Percentiles rank a stretch among this genome's conserved stretches.
phyloP scores from a whole-genome alignment of 2,113 vertebrate genomes.

The Eudorcas thomsonii region DNA sequence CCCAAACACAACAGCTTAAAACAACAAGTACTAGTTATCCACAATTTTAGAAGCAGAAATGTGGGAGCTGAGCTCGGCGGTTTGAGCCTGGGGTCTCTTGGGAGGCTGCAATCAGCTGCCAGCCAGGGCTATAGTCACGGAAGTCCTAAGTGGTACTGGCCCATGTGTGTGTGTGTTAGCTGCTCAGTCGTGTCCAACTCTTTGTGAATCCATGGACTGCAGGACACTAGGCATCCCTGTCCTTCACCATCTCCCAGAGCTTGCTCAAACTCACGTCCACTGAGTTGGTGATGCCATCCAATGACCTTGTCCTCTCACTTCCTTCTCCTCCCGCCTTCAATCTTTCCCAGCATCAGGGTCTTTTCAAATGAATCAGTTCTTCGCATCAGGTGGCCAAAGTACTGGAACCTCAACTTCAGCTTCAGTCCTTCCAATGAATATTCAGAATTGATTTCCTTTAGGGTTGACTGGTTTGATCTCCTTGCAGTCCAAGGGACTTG shows the following conservation, averaged over 20 bases:
- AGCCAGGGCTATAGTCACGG: not conserved
- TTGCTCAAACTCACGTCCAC: not conserved
- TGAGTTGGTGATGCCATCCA: not conserved
- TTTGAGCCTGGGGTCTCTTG: not conserved
- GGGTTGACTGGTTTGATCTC: not conserved
- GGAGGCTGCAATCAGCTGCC: not conserved
- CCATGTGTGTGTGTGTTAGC: not conserved
- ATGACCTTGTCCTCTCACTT: not conserved
- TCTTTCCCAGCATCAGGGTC: not conserved
- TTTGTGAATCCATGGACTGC: not conserved
- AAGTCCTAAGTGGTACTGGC: not conserved
- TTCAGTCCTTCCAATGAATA: not conserved
- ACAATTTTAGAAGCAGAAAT: not conserved
- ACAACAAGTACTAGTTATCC: not conserved
- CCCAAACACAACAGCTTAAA: not conserved
- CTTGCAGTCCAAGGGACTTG: not conserved
- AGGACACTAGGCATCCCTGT: not conserved
- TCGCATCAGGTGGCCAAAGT: fast-evolving
- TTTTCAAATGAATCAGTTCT: not conserved
- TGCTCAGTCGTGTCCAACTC: fast-evolving
- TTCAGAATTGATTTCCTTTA: not conserved
- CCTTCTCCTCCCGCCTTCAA: not conserved
- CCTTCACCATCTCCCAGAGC: not conserved
- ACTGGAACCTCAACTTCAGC: not conserved
- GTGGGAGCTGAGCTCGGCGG: not conserved